Percentiles rank a stretch among this genome's conserved stretches.
These are phyloP conservation scores for Thecocarcelia acutangulata DNA, from an alignment of 2,888 invertebrate species.

Conservation along the genomic window DNA sequence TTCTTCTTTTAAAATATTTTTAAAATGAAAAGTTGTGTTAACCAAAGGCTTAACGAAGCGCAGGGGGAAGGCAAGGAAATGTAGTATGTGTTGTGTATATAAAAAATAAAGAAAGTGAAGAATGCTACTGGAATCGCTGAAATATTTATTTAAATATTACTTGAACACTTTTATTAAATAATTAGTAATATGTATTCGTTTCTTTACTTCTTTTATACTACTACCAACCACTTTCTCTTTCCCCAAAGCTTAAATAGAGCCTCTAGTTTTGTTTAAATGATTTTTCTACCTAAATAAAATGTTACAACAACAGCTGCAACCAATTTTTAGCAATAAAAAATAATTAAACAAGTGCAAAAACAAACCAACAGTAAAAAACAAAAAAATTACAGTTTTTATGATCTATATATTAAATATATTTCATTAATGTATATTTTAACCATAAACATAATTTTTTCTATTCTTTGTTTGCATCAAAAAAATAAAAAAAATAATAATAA, in stretches of 20 bases:
- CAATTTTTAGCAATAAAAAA: slow-evolving; percentile 62
- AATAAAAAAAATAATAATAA: too few relatives aligned
- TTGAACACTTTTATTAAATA: slow-evolving; percentile 10
- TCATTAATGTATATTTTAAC: slow-evolving; percentile 67
- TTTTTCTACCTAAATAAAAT: slow-evolving; percentile 53
- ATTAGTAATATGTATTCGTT: slow-evolving; percentile 20
- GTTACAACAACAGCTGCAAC: slow-evolving; percentile 52
- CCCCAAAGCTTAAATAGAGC: slow-evolving; percentile 16
- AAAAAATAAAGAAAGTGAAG: slow-evolving; percentile 7
- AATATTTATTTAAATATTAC: slow-evolving; percentile 31
- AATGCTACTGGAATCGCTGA: slow-evolving; percentile 14
- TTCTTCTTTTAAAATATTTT: slow-evolving; percentile 26
- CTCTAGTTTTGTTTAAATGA: slow-evolving; percentile 50
- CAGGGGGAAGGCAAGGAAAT: slow-evolving; percentile 6
- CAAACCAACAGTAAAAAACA: slow-evolving; percentile 51
- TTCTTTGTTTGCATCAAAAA: slow-evolving; percentile 70
- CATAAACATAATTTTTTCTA: slow-evolving; percentile 57
- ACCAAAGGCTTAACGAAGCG: background rate
- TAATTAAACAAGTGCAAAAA: slow-evolving; percentile 65
- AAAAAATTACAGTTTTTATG: slow-evolving; percentile 63
- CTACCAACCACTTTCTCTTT: background rate
- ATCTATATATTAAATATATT: slow-evolving; percentile 69
- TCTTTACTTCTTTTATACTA: slow-evolving; percentile 48
- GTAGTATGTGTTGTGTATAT: background rate
- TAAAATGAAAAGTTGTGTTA: slow-evolving; percentile 36